Percentiles rank a stretch among this genome's conserved stretches.
Conservation (phyloP, 2,113 vertebrate species). For the Epinephelus fuscoguttatus region DNA sequence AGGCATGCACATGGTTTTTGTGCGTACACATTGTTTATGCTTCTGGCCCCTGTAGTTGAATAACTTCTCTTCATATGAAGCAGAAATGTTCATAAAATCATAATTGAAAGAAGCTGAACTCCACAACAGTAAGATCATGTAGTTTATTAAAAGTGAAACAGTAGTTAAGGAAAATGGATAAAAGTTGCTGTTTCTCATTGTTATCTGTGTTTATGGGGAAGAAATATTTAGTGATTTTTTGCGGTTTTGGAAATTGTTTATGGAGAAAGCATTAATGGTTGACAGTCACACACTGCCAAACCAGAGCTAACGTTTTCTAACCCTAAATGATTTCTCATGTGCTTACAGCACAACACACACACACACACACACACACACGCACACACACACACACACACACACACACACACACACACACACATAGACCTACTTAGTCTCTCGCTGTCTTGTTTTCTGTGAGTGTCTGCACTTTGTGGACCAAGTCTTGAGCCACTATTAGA, state of each 20-base stretch:
- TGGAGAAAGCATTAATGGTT: constrained; percentile 46
- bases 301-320: constrained; percentile 49
- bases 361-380: too few species aligned
- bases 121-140: background rate
- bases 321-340: constrained; percentile 52
- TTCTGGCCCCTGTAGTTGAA: too few species aligned
- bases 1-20: too few species aligned
- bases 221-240: constrained; percentile 16
- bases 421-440: background rate
- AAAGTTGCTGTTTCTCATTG: constrained; percentile 14
- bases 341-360: constrained; percentile 15
- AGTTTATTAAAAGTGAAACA: background rate
- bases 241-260: constrained; percentile 43
- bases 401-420: too few species aligned
- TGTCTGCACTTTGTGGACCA: constrained; percentile 92
- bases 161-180: constrained; percentile 10
- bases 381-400: too few species aligned
- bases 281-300: constrained; percentile 43
- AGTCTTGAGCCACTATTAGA: constrained; percentile 88
- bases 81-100: background rate
- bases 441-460: constrained; percentile 90
- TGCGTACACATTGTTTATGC: too few species aligned
- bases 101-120: background rate
- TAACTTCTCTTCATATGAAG: background rate
- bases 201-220: constrained; percentile 17